Evolutionary conservation across 1,140 invertebrate species (phyloP), one percentile per base, ranked within the genome.

Genomic region (Eciton burchellii): DNA sequence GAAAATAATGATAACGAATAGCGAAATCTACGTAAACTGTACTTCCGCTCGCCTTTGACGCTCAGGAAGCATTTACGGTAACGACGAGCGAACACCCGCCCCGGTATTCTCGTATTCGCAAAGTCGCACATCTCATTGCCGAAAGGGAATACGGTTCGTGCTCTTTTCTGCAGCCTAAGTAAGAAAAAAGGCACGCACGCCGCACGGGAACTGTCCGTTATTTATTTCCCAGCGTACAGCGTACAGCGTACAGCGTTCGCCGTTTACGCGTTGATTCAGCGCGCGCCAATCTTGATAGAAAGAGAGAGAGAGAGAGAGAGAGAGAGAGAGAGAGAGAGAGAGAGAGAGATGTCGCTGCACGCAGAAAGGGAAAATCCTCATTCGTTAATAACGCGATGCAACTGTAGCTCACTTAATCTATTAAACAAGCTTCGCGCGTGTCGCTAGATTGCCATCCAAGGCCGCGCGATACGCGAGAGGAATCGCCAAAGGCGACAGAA

Each of bases 381-480:
- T 70, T 79, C n/a, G n/a, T 79, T 70, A 45, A 35, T 57, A 79
- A 24, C 24, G 12, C n/a, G n/a, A n/a, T n/a, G n/a, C 35, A 35
- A 70, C 49, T 70, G 65, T 6, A 57, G 63, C 35, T 70, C 63
- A 79, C 24, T 77, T 77, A 70, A 49, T 49, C 35, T 45, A 57
- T 21, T 70, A 70, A 68, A 49, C 74, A 63, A 79, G 49, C 70
- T 79, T 79, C 74, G 35, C 74, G 24, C 49, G 35, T 79, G 21
- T 79, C 52, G 49, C 74, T 70, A 79, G 63, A 79, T 21, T 79
- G 49, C 16, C 49, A 68, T 68, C 11, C n/a, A 24, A 76, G 43
- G 59, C 26, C 52, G 74, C 52, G 74, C 49, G 70, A 79, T 70
- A 68, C 68, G 24, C 74, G 56, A 70, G 74, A 79, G 49, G 68